Conservation (phyloP, 2,113 vertebrate genomes). For the Oplegnathus fasciatus region DNA sequence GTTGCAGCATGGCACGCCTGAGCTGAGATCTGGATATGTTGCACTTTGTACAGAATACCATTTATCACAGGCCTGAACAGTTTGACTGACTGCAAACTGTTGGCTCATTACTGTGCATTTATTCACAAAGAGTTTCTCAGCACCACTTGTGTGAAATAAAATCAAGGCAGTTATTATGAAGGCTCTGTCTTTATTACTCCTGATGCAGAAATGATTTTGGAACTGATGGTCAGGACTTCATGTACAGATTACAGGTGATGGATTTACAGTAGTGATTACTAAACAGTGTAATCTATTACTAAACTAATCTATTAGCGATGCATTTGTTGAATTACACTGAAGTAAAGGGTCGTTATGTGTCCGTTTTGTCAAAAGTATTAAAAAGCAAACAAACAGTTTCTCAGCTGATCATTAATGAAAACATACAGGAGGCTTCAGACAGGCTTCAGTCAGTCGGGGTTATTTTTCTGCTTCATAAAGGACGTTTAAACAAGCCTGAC, state of each 20-base stretch:
- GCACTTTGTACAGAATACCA: slow-evolving; percentile 10
- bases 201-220: neutral
- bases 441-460: too few relatives aligned
- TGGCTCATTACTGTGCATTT: neutral
- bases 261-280: too few relatives aligned
- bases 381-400: too few relatives aligned
- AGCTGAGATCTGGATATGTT: slow-evolving; percentile 20
- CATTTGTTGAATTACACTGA: neutral
- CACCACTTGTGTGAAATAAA: slow-evolving; percentile 47
- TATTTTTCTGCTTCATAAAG: too few relatives aligned
- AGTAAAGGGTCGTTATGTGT: neutral
- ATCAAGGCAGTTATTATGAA: neutral
- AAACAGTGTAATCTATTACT: too few relatives aligned
- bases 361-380: neutral
- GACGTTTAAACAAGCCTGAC: too few relatives aligned
- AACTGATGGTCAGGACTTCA: too few relatives aligned
- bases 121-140: slow-evolving; percentile 23
- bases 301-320: too few relatives aligned
- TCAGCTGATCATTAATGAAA: too few relatives aligned
- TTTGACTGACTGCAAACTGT: slow-evolving; percentile 4
- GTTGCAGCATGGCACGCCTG: neutral
- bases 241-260: too few relatives aligned
- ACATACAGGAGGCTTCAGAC: too few relatives aligned
- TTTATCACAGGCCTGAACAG: slow-evolving; percentile 11
- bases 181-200: neutral